phyloP scores from a whole-genome alignment of 2,888 invertebrate species.

The Limenitis arthemis region DNA sequence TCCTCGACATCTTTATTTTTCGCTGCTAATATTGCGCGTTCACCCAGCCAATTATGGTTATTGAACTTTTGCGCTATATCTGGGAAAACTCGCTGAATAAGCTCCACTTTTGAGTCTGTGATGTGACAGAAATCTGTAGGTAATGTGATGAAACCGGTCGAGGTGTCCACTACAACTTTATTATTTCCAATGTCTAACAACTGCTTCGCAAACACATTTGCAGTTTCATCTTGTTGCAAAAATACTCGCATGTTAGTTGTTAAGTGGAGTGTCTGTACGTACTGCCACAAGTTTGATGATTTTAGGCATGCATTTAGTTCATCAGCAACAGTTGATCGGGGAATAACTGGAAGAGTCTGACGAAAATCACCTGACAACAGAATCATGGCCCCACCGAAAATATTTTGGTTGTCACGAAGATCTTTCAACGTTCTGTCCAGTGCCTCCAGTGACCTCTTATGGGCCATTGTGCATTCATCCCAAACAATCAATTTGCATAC shows the following conservation, averaged over 20 bases:
- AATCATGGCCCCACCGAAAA: conserved; percentile 28
- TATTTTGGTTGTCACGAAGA: conserved; percentile 26
- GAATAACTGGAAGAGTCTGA: conserved; percentile 31
- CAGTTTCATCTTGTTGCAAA: conserved; percentile 23
- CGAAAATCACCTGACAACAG: conserved; percentile 33
- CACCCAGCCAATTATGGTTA: conserved; percentile 30
- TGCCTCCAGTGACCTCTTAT: conserved; percentile 27
- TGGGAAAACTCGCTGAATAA: conserved; percentile 29
- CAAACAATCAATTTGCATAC: conserved; percentile 27
- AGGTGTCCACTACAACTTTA: conserved; percentile 23
- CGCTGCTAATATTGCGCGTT: conserved; percentile 28
- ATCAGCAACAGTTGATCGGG: conserved; percentile 29
- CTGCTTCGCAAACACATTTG: conserved; percentile 29
- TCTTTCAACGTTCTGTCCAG: conserved; percentile 28
- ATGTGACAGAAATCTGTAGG: too few species aligned
- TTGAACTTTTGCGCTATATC: conserved; percentile 23
- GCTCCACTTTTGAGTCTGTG: conserved; percentile 20
- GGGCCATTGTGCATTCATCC: conserved; percentile 33
- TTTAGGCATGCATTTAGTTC: conserved; percentile 31
- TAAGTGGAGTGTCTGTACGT: conserved; percentile 29
- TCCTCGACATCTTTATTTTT: conserved; percentile 16
- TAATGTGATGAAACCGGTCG: conserved; percentile 26
- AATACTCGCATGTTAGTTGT: conserved; percentile 25
- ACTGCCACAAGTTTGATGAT: conserved; percentile 27
- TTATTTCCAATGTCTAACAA: conserved; percentile 28